A percentile compares a stretch with the other conserved stretches of the same genome.
phyloP scores from a whole-genome alignment of 2,888 invertebrate genomes.

The Polymixis lichenea region DNA sequence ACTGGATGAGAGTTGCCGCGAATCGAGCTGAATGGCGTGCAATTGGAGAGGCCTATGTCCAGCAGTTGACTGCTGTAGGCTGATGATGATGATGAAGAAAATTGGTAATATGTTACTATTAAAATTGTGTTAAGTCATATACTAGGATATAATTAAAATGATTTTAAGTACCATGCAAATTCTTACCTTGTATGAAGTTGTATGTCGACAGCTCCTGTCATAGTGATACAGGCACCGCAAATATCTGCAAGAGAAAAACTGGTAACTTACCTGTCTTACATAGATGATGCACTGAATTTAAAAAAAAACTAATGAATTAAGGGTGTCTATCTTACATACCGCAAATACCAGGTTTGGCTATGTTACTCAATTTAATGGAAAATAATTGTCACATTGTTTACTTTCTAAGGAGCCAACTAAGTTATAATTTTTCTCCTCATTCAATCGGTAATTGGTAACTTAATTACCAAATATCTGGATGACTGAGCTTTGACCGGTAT shows the following conservation, averaged over 20 bases:
- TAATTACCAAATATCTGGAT: too few relatives aligned
- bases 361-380: not conserved
- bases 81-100: too few relatives aligned
- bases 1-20: too few relatives aligned
- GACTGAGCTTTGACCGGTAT: too few relatives aligned
- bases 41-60: too few relatives aligned
- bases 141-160: not conserved
- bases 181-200: constrained; percentile 14
- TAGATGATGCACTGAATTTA: not conserved
- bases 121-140: not conserved
- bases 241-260: constrained; percentile 28
- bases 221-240: not conserved
- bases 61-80: too few relatives aligned
- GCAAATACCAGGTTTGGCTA: not conserved
- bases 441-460: too few relatives aligned
- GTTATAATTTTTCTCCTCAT: not conserved
- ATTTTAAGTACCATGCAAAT: not conserved
- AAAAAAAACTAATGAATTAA: not conserved
- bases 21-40: too few relatives aligned
- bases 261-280: not conserved
- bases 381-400: not conserved
- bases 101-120: not conserved
- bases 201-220: not conserved
- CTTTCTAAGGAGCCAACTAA: not conserved
- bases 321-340: not conserved